Conservation (phyloP, 2,797 vertebrate species). For the Neosalanx taihuensis region DNA sequence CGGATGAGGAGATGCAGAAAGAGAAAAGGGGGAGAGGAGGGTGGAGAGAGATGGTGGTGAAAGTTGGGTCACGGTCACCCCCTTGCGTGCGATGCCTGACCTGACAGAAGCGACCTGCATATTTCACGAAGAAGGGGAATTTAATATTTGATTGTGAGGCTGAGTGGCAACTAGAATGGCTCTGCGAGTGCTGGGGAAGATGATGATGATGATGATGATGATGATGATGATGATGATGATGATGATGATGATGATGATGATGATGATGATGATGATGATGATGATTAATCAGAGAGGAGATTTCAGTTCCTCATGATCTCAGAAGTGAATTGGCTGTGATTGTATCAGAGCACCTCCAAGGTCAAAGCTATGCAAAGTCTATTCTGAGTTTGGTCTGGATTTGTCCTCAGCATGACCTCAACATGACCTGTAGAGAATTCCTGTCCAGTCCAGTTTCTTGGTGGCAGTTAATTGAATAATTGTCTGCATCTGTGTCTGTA, state of each 20-base stretch:
- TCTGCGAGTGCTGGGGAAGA: background rate
- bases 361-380: too few species aligned
- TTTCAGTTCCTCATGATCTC: background rate
- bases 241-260: too few species aligned
- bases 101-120: slow-evolving; percentile 35
- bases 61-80: slow-evolving; percentile 21
- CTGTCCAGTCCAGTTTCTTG: background rate
- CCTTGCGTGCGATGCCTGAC: slow-evolving; percentile 39
- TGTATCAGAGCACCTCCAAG: background rate
- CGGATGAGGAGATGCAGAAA: background rate
- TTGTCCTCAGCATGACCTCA: too few species aligned
- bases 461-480: background rate
- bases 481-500: background rate
- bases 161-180: too few species aligned
- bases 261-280: slow-evolving; percentile 2
- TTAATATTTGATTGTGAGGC: slow-evolving; percentile 65
- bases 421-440: too few species aligned
- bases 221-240: too few species aligned
- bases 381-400: too few species aligned
- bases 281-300: background rate
- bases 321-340: too few species aligned
- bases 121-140: slow-evolving; percentile 42
- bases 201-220: slow-evolving; percentile 1
- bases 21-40: too few species aligned
- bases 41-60: background rate